Evolutionary conservation across 2,113 vertebrate genomes (phyloP), one percentile per base, ranked within the genome.

Genomic region (Gobius niger): DNA sequence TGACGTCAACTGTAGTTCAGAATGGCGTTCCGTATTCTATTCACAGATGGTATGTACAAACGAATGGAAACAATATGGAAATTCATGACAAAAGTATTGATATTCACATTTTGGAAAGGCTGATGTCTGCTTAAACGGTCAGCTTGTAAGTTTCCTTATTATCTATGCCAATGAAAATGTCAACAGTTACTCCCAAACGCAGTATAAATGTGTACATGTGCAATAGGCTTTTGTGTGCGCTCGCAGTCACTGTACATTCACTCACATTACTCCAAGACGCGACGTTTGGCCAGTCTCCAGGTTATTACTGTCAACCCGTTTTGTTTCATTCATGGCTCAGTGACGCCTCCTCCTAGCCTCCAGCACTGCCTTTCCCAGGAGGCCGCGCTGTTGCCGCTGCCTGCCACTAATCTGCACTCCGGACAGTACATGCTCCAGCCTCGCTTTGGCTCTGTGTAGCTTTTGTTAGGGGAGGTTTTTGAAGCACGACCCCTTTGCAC

Each of bases 291-390:
- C 34, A 24, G 5, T 57, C 44, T 77, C 73, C 70, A 68, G 52
- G 24, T 50, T 63, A 49, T 72, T 62, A 64, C 47, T 68, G 50
- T 70, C 61, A 44, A 65, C 46, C 54, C 49, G 72, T 77, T 83
- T 78, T 57, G 53, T 76, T 85, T 47, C 73, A 74, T 83, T 83
- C 75, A 74, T 52, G 65, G 52, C 73, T 78, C 80, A 78, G 67
- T 57, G 65, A 67, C 7, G 40, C 76, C 68, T 62, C 46, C 70
- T 63, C 40, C 40, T 59, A 47, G 68, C 73, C 63, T 19, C 24
- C 47, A 70, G 65, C 70, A 67, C 77, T 81, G 68, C 63, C 65
- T 76, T 75, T 84, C 83, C 86, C 82, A 78, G 18, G 75, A 83
- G 78, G 47, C 80, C 19, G 0, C 9, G 44, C 65, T 24, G 52